These are phyloP conservation scores for Canis aureus DNA, from an alignment of 2,113 vertebrate species.

Conservation along the genomic window DNA sequence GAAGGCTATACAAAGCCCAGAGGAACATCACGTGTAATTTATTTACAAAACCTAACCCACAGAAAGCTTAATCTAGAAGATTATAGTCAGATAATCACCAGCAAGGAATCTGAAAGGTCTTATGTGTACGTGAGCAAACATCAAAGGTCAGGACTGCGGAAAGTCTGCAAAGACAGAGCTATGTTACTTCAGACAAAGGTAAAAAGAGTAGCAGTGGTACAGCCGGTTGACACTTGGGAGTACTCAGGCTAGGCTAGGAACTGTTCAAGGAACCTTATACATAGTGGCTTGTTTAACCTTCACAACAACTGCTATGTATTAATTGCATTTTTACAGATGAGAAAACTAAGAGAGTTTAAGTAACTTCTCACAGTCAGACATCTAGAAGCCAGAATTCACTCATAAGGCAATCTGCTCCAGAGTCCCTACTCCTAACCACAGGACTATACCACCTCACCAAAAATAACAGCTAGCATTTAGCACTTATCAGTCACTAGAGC, in stretches of 20 bases:
- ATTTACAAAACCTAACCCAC: slow-evolving; percentile 26
- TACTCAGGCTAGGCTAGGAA: background rate
- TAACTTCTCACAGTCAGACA: background rate
- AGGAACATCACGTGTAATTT: background rate
- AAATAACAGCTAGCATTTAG: background rate
- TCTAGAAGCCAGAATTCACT: background rate
- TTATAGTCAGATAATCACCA: background rate
- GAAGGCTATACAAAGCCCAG: background rate
- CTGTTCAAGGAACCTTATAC: background rate
- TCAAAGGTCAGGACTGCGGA: background rate
- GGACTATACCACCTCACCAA: background rate
- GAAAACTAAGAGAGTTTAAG: background rate
- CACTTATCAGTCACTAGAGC: background rate
- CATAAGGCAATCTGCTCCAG: background rate
- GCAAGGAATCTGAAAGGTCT: background rate
- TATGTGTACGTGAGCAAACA: background rate
- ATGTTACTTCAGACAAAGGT: background rate
- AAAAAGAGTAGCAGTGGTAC: background rate
- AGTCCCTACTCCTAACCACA: background rate
- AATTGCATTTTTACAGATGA: background rate
- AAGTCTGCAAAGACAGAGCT: background rate
- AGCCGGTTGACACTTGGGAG: background rate
- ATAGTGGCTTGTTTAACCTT: background rate
- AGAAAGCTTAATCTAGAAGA: slow-evolving; percentile 22
- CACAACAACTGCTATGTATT: background rate